phyloP scores from a whole-genome alignment of 2,888 invertebrate species.

The Saturnia japonica region DNA sequence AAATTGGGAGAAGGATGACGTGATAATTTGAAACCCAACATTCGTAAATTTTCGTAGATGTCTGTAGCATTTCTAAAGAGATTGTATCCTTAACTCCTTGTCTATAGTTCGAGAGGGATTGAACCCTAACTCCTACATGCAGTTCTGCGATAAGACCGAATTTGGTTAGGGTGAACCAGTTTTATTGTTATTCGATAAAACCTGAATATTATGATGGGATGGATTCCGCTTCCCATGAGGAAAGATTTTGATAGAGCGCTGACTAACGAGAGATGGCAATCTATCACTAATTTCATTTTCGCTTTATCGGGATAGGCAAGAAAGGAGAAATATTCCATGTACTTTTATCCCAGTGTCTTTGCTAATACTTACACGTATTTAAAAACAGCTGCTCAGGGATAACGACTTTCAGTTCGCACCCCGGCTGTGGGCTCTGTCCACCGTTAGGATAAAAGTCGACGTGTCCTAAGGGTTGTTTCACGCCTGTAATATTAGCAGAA shows the following conservation, averaged over 20 bases:
- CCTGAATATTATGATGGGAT: too few species aligned
- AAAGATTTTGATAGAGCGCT: too few species aligned
- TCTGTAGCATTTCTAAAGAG: neutral
- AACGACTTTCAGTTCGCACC: constrained; percentile 81
- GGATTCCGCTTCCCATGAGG: too few species aligned
- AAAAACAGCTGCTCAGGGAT: constrained; percentile 67
- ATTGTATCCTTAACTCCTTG: neutral
- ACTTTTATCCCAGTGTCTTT: neutral
- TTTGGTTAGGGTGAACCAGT: too few species aligned
- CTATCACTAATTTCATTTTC: too few species aligned
- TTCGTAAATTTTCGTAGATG: neutral
- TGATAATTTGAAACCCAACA: too few species aligned
- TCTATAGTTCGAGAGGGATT: neutral
- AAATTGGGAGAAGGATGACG: neutral
- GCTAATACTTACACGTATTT: constrained; percentile 64
- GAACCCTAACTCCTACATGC: too few species aligned
- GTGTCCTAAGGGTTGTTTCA: constrained; percentile 79
- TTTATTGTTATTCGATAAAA: too few species aligned
- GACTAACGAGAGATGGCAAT: too few species aligned
- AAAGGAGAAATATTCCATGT: neutral
- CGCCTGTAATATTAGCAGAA: constrained; percentile 47
- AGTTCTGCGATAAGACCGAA: too few species aligned
- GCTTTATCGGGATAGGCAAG: neutral
- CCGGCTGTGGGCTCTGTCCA: constrained; percentile 83
- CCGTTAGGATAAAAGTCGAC: constrained; percentile 85